These are phyloP conservation scores for Rhinopomastus cyanomelas DNA, from an alignment of 2,113 vertebrate species.

Conservation along the genomic window DNA sequence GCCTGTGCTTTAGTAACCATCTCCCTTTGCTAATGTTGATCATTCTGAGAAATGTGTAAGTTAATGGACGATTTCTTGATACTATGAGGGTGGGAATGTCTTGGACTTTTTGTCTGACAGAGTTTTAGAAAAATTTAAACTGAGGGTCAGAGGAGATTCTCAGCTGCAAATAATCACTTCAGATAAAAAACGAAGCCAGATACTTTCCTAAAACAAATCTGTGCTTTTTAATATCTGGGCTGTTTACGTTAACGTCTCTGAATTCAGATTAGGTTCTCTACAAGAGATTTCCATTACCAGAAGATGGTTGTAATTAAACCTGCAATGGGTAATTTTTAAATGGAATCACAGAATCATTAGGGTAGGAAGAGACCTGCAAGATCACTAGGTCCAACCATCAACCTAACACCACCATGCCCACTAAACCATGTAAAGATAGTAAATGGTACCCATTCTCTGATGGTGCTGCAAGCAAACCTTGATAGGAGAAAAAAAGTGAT, in stretches of 20 bases:
- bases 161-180: neutral
- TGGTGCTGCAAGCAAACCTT: neutral
- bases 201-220: neutral
- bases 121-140: neutral
- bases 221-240: neutral
- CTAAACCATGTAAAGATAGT: too few relatives aligned
- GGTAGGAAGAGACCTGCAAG: too few relatives aligned
- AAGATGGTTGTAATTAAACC: neutral
- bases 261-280: neutral
- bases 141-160: neutral
- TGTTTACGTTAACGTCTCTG: neutral
- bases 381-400: too few relatives aligned
- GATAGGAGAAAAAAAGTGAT: neutral
- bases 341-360: too few relatives aligned
- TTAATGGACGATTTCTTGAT: neutral
- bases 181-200: neutral
- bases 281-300: neutral
- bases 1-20: neutral
- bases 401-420: too few relatives aligned
- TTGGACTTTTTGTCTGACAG: neutral
- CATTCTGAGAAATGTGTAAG: neutral
- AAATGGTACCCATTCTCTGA: neutral
- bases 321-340: too few relatives aligned
- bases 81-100: neutral
- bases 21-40: neutral